Percentiles rank a stretch among this genome's conserved stretches.
Conservation (phyloP, 1,140 invertebrate species). For the Melitaea cinxia region DNA sequence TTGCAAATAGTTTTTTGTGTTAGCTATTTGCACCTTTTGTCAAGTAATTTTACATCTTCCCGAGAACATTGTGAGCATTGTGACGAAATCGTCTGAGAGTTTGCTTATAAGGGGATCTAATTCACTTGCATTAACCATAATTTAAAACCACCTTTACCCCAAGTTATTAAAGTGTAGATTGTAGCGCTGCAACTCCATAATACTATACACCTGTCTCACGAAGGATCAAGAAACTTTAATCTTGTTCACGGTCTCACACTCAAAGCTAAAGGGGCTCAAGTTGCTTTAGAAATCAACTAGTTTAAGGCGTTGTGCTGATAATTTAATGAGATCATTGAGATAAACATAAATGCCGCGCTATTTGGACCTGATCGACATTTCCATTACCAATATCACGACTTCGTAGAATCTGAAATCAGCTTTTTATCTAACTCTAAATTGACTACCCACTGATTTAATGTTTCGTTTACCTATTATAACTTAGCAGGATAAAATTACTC, state of each 20-base stretch:
- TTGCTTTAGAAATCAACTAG: slow-evolving; percentile 46
- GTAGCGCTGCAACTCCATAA: slow-evolving; percentile 30
- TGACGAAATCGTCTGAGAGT: slow-evolving; percentile 61
- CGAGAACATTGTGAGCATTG: slow-evolving; percentile 39
- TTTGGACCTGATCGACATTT: slow-evolving; percentile 61
- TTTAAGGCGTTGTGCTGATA: slow-evolving; percentile 57
- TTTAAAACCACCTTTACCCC: slow-evolving; percentile 48
- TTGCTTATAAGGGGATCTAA: slow-evolving; percentile 60
- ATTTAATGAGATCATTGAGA: slow-evolving; percentile 68
- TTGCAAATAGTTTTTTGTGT: slow-evolving; percentile 41
- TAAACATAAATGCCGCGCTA: slow-evolving; percentile 69
- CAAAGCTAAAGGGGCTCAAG: slow-evolving; percentile 50
- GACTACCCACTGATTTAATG: slow-evolving; percentile 30
- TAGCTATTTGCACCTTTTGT: slow-evolving; percentile 53
- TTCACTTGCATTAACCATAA: slow-evolving; percentile 39
- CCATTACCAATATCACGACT: slow-evolving; percentile 56
- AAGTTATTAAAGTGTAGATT: slow-evolving; percentile 42
- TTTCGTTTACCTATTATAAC: background rate
- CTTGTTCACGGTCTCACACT: slow-evolving; percentile 41
- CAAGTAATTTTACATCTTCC: slow-evolving; percentile 38
- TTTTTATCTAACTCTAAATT: slow-evolving; percentile 31
- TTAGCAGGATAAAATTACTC: background rate
- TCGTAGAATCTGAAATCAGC: slow-evolving; percentile 32
- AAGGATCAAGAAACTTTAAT: slow-evolving; percentile 68
- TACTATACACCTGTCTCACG: slow-evolving; percentile 62